Conservation (phyloP, 2,113 vertebrate genomes). For the Lepus europaeus region DNA sequence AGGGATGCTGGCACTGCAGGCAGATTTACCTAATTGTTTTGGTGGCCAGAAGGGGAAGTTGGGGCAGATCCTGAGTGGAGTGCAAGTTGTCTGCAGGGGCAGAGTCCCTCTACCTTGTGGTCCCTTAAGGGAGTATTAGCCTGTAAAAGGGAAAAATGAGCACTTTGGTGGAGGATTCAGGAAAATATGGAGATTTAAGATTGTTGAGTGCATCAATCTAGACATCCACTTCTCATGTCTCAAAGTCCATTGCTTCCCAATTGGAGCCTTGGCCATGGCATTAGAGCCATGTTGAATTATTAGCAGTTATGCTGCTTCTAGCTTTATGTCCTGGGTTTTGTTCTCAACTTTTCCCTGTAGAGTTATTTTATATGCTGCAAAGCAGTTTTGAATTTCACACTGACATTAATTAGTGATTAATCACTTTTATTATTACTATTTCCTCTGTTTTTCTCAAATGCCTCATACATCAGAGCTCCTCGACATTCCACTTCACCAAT, state of each 20-base stretch:
- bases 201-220: background rate
- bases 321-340: background rate
- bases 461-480: background rate
- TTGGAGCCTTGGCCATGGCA: background rate
- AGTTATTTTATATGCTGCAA: background rate
- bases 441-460: background rate
- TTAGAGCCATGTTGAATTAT: background rate
- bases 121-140: background rate
- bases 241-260: background rate
- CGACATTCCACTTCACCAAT: background rate
- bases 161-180: background rate
- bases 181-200: background rate
- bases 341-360: constrained; percentile 20
- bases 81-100: background rate
- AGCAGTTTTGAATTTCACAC: background rate
- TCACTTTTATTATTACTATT: background rate
- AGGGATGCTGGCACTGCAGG: no score
- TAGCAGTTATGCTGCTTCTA: background rate
- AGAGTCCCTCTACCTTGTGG: background rate
- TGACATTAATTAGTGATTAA: constrained; percentile 12
- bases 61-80: background rate
- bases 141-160: background rate
- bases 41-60: background rate
- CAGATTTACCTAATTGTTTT: background rate
- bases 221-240: background rate